Base-by-base conservation (phyloP, 2,797 vertebrate genomes). In the Galagoides demidoff region DNA sequence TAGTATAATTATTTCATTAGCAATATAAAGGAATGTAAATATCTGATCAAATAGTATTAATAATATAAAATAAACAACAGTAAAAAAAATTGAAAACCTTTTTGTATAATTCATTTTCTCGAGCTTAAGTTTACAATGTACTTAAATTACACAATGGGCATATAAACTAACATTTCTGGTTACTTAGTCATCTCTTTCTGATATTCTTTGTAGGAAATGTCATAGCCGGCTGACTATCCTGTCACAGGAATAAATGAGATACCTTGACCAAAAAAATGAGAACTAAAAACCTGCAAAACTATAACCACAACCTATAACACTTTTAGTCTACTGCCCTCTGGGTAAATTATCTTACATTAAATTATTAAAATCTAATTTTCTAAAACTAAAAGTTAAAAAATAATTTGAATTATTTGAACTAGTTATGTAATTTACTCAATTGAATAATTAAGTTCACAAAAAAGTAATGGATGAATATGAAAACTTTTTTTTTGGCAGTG, bases 351-450 rank as follows among this genome's bases (percentile, higher is more conserved):
- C 74, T 82, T 25, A 83, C 66, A 5, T 55, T 87, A 37, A 77
- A 6, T 49, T 84, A 85, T 79, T 77, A 92, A 88, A 90, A 78
- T 85, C 14, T 70, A 20, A 92, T 83, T 90, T 94, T 79, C 55
- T 11, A 59, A 94, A 89, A 93, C 52, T 73, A 70, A 70, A 70
- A 84, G 73, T 43, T 52, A 29, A 73, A 64, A 45, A 86, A 45
- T 34, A 37, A 74, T 49, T 59, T 25, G 9, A 82, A 79, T 37
- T 9, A 55, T 22, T n/a, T 61, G 9, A 27, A n/a, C 49, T 19
- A 31, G 76, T 52, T 63, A 10, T n/a, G 2, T 43, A 85, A 73
- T 71, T 61, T 61, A 52, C 16, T 70, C 25, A 37, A 52, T 55
- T 92, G 25, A 73, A n/a, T 55, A 37, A 55, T 22, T 55, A 16